A percentile compares a stretch with the other conserved stretches of the same genome.
Evolutionary conservation across 2,888 invertebrate species (phyloP).

Genomic region (Melitaea athalia): DNA sequence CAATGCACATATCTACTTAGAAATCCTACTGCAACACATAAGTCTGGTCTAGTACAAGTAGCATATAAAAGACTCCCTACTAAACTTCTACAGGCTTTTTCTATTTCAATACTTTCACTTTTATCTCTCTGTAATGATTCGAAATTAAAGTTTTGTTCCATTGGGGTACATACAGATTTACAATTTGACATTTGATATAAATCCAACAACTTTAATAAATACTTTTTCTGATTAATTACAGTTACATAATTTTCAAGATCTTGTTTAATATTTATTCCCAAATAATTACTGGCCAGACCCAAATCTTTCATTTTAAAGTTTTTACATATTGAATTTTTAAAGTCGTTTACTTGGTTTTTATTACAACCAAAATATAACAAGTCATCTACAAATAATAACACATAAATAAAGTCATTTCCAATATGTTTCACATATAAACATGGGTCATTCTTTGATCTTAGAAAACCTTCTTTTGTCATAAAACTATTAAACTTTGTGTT

Average conservation of each 20-base stretch:
- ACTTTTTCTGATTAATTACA: no score
- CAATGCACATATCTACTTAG: conserved; percentile 10
- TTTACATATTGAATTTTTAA: conserved; percentile 20
- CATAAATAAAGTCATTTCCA: background rate
- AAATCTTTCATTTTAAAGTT: conserved; percentile 33
- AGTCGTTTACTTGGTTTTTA: background rate
- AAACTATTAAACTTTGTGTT: conserved; percentile 29
- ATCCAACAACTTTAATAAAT: background rate
- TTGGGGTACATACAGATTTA: background rate
- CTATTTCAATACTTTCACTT: background rate
- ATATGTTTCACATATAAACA: conserved; percentile 27
- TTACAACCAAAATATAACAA: conserved; percentile 12
- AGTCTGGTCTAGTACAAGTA: conserved; percentile 6
- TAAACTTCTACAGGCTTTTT: conserved; percentile 6
- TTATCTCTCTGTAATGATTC: no score
- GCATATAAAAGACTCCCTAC: conserved; percentile 9
- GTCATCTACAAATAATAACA: conserved; percentile 28
- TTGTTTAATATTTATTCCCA: conserved; percentile 23
- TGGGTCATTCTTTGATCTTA: conserved; percentile 28
- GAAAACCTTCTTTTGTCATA: conserved; percentile 16
- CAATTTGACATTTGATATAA: conserved; percentile 1
- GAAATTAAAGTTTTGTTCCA: conserved; percentile 1
- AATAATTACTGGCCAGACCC: conserved; percentile 24
- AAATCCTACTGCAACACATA: background rate
- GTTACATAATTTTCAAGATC: no score